Percentiles rank a stretch among this genome's conserved stretches.
Conservation (phyloP, 2,888 invertebrate genomes). For the Volucella bombylans region DNA sequence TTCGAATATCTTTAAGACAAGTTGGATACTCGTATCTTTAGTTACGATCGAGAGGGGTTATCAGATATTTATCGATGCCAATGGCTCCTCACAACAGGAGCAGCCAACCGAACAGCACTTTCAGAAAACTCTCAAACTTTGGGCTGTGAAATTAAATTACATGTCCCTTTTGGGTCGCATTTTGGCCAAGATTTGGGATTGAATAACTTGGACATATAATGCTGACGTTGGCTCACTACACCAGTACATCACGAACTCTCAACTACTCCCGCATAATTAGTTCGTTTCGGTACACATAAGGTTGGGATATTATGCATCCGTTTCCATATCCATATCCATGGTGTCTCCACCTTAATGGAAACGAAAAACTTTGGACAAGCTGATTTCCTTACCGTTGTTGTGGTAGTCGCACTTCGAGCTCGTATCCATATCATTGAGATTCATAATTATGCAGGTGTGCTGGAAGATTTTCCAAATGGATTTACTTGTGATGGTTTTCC, state of each 20-base stretch:
- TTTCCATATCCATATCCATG: conserved; percentile 21
- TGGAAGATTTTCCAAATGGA: conserved; percentile 70
- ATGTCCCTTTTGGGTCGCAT: conserved; percentile 74
- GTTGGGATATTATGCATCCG: conserved; percentile 60
- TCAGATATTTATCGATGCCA: conserved; percentile 67
- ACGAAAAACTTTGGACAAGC: conserved; percentile 47
- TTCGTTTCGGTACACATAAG: conserved; percentile 61
- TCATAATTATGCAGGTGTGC: conserved; percentile 69
- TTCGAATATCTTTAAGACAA: conserved; percentile 45
- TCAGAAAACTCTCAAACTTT: conserved; percentile 71
- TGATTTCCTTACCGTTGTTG: too few species aligned
- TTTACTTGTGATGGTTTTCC: conserved; percentile 69
- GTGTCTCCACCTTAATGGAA: conserved; percentile 39
- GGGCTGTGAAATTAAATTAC: conserved; percentile 72
- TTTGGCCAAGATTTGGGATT: conserved; percentile 59
- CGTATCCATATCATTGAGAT: conserved; percentile 41
- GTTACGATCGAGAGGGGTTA: conserved; percentile 63
- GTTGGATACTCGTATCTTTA: conserved; percentile 36
- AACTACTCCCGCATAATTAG: conserved; percentile 62
- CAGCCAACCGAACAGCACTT: conserved; percentile 32
- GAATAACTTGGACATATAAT: conserved; percentile 65
- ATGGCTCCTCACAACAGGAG: conserved; percentile 11
- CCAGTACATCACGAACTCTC: conserved; percentile 68
- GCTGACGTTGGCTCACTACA: neutral
- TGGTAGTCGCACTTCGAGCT: too few species aligned